Percentiles rank a stretch among this genome's conserved stretches.
These are phyloP conservation scores for Eublepharis macularius DNA, from an alignment of 2,113 vertebrate species.

Conservation along the genomic window DNA sequence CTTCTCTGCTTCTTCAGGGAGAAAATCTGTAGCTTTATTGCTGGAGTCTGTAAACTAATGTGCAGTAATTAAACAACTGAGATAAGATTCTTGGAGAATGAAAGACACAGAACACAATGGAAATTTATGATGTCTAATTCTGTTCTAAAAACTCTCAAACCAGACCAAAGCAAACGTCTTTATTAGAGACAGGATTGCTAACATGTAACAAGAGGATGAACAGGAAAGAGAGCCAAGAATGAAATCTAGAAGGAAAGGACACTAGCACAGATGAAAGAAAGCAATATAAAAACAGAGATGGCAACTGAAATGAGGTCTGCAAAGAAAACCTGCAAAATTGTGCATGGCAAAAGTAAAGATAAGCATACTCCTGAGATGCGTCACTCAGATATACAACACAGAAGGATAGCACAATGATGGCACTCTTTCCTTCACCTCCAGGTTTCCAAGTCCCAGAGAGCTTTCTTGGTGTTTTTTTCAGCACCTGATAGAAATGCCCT, in stretches of 20 bases:
- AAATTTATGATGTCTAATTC: conserved; percentile 21
- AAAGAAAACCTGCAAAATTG: rapidly evolving
- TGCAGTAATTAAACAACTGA: conserved; percentile 45
- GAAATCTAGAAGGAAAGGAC: background rate
- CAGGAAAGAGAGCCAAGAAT: rapidly evolving
- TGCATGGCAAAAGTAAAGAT: background rate
- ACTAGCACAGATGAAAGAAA: background rate
- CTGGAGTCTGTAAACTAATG: conserved; percentile 37
- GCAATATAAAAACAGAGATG: background rate
- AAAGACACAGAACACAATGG: background rate
- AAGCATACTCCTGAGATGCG: rapidly evolving
- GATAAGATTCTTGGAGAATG: conserved; percentile 38
- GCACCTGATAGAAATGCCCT: too few relatives aligned
- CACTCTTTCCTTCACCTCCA: too few relatives aligned
- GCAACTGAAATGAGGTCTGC: background rate
- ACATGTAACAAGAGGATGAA: background rate
- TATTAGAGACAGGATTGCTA: background rate
- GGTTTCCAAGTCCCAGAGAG: too few relatives aligned
- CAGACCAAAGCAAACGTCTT: conserved; percentile 1
- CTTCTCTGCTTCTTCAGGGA: conserved; percentile 26
- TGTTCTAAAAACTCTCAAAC: conserved; percentile 28
- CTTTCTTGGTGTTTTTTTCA: too few relatives aligned
- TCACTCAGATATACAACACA: rapidly evolving
- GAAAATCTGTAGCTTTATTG: conserved; percentile 41
- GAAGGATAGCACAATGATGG: background rate